These are phyloP conservation scores for Zaprionus camerounensis DNA, from an alignment of 1,140 invertebrate genomes.

Conservation along the genomic window DNA sequence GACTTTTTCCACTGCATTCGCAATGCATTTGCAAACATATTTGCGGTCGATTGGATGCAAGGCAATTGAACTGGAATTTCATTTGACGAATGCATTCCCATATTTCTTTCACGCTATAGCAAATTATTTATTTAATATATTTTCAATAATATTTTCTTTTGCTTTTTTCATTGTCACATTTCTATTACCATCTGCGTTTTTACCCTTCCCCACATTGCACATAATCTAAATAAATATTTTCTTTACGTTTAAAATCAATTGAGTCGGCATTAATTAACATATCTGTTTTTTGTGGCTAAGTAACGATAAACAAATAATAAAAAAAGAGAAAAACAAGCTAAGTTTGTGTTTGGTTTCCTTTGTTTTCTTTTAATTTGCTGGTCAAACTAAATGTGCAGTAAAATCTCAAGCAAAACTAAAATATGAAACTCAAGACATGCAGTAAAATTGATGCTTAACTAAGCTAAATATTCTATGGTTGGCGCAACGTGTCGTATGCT, in stretches of 20 bases:
- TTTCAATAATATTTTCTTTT: neutral
- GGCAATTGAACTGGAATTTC: neutral
- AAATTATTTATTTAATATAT: neutral
- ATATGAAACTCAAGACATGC: slow-evolving; percentile 59
- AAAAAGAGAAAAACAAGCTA: slow-evolving; percentile 5
- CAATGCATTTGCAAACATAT: slow-evolving; percentile 14
- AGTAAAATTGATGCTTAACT: slow-evolving; percentile 43
- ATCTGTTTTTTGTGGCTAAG: neutral
- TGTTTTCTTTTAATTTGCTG: slow-evolving; percentile 4
- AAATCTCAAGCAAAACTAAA: slow-evolving; percentile 53
- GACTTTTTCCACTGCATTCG: slow-evolving; percentile 22
- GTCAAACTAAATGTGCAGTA: slow-evolving; percentile 40
- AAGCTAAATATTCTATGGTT: slow-evolving; percentile 29
- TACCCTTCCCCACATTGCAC: slow-evolving; percentile 9
- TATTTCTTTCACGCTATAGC: neutral
- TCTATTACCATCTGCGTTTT: neutral
- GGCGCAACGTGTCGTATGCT: slow-evolving; percentile 52
- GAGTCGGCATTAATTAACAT: slow-evolving; percentile 24
- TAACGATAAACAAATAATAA: slow-evolving; percentile 6
- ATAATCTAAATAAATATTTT: slow-evolving; percentile 54
- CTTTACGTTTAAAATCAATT: slow-evolving; percentile 20
- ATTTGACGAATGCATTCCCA: neutral
- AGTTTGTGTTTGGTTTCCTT: slow-evolving; percentile 1
- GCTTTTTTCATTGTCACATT: neutral
- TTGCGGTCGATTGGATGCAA: neutral